These are phyloP conservation scores for Oxytorus armatus DNA, from an alignment of 2,888 invertebrate genomes.

Conservation along the genomic window DNA sequence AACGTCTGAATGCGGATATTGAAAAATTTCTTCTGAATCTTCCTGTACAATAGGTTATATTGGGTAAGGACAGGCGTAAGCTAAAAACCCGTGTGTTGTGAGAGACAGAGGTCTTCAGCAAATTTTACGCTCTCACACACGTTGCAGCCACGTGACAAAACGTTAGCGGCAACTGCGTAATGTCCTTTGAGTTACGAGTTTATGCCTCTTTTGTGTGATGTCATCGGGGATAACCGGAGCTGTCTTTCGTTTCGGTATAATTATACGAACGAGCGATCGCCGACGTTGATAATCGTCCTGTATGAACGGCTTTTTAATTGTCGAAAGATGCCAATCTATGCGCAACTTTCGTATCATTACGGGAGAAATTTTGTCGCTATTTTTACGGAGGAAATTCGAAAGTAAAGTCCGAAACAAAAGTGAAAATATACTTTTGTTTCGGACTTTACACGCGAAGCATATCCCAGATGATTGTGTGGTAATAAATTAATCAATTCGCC, in stretches of 20 bases:
- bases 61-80: conserved; percentile 23
- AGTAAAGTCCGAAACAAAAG: too few relatives aligned
- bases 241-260: conserved; percentile 23
- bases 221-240: conserved; percentile 70
- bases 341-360: conserved; percentile 24
- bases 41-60: conserved; percentile 1
- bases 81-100: conserved; percentile 37
- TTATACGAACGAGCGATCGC: neutral
- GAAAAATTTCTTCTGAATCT: conserved; percentile 13
- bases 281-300: conserved; percentile 18
- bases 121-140: conserved; percentile 63
- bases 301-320: conserved; percentile 9
- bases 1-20: neutral
- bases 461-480: neutral
- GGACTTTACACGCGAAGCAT: too few relatives aligned
- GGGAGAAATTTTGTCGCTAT: conserved; percentile 9
- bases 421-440: too few relatives aligned
- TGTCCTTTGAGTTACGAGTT: conserved; percentile 53
- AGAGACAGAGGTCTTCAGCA: conserved; percentile 45
- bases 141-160: conserved; percentile 66
- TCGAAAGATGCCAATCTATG: conserved; percentile 26
- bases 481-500: conserved; percentile 50
- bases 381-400: neutral
- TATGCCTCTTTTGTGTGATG: conserved; percentile 70
- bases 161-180: conserved; percentile 26